Base-by-base conservation (phyloP, 2,797 vertebrate species). In the Rhabdophis nuchalis region DNA sequence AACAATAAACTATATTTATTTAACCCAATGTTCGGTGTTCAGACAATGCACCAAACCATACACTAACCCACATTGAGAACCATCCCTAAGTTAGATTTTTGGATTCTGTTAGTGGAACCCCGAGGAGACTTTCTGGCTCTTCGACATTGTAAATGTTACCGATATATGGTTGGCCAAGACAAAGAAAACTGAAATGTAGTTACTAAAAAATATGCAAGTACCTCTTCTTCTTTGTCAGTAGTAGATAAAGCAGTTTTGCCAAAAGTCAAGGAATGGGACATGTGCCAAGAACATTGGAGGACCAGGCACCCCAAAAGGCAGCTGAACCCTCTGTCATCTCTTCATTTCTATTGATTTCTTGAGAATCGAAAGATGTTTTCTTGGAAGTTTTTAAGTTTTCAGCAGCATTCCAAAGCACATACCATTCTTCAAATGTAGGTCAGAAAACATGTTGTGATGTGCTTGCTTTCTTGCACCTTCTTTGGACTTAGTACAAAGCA, bases 331-430 rank as follows among this genome's bases (percentile, higher is more conserved):
- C 36, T 29, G 14, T 18, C n/a, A 16, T 36, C 53, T 12, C 41
- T 87, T 32, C 68, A 90, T 88, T 46, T 50, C 57, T 93, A 52
- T 54, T 82, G 32, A 54, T 90, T 94, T 95, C 68, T 85, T 82
- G 94, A 86, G 57, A 91, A 93, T 93, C 94, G 93, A 53, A 92
- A 85, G 18, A 93, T 90, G 93, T 91, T 94, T 93, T 91, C 11
- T 93, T 94, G 85, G 93, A 95, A 82, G 77, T 0, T 89, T 95
- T 89, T n/a, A 6, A 1, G 18, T 93, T 91, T 90, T 82, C 85
- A 88, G 56, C 41, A 87, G 50, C 56, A 64, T 87, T 29, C 85
- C 56, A 92, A 90, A 85, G 89, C 64, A 87, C 10, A 93, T 88
- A 56, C 29, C 89, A 68, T 90, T 64, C 85, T 93, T 87, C 64